These are phyloP conservation scores for Hafferia zeledoni DNA, from an alignment of 2,797 vertebrate species.

Conservation along the genomic window DNA sequence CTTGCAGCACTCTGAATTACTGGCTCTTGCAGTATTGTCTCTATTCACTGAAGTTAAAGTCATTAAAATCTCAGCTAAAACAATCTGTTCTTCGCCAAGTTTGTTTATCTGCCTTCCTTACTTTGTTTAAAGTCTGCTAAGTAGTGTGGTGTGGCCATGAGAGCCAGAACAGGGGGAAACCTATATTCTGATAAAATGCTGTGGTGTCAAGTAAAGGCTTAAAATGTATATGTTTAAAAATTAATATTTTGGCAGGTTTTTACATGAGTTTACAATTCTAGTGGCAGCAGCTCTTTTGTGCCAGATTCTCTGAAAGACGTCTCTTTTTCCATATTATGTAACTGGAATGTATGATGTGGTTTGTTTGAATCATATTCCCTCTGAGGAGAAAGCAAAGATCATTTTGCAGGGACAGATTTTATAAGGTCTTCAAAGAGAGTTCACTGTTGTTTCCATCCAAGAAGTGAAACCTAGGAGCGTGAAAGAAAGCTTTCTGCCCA, in stretches of 20 bases:
- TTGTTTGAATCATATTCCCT: slow-evolving; percentile 24
- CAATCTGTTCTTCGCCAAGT: not conserved
- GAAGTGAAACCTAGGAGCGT: not conserved
- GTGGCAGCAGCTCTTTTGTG: not conserved
- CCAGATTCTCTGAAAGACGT: not conserved
- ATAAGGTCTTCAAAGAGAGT: slow-evolving; percentile 22
- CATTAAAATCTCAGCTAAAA: not conserved
- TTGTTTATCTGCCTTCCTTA: not conserved
- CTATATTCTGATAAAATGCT: not conserved
- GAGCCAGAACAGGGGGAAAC: not conserved
- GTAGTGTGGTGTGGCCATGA: not conserved
- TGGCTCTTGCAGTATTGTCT: not conserved
- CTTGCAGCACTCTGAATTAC: not conserved
- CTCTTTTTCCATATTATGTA: not conserved
- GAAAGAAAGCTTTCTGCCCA: not conserved
- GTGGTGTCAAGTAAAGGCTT: not conserved
- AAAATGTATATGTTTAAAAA: not conserved
- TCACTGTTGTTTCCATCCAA: slow-evolving; percentile 4
- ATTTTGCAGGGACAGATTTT: not conserved
- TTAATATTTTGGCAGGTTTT: not conserved
- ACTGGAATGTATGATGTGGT: slow-evolving; percentile 1
- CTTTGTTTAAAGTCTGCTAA: slow-evolving; percentile 9
- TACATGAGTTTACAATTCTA: not conserved
- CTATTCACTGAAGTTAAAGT: not conserved
- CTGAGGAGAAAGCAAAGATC: slow-evolving; percentile 20